Conservation (phyloP, 2,888 invertebrate species). For the Taenaris catops region DNA sequence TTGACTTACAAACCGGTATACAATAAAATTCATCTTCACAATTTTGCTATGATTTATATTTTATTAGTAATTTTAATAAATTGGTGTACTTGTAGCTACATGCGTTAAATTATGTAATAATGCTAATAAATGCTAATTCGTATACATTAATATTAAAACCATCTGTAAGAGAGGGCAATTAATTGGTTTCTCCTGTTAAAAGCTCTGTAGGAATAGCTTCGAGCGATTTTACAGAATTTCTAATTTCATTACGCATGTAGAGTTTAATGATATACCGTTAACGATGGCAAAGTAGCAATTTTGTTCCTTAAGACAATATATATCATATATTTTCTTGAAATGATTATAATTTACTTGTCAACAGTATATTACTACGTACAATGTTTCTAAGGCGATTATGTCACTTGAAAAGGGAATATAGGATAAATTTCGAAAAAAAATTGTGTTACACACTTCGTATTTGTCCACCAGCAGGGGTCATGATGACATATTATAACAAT, state of each 20-base stretch:
- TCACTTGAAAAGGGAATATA: too few species aligned
- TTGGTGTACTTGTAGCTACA: too few species aligned
- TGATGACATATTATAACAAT: too few species aligned
- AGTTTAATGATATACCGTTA: constrained; percentile 32
- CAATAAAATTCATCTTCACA: too few species aligned
- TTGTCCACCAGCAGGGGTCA: too few species aligned
- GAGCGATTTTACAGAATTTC: constrained; percentile 11
- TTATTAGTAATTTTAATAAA: neutral
- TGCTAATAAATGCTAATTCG: constrained; percentile 14
- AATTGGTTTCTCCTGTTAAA: constrained; percentile 15
- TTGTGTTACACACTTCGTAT: too few species aligned
- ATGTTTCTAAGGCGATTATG: too few species aligned
- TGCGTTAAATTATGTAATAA: too few species aligned
- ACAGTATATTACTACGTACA: too few species aligned
- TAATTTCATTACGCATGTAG: constrained; percentile 12
- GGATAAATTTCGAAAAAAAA: too few species aligned
- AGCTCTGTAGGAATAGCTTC: constrained; percentile 9
- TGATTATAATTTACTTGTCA: constrained; percentile 6
- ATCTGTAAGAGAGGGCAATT: constrained; percentile 11
- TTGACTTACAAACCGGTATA: too few species aligned
- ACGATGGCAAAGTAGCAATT: constrained; percentile 5
- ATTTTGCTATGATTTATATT: neutral
- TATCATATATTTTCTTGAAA: constrained; percentile 6
- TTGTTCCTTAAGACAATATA: neutral
- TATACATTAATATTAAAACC: constrained; percentile 15